Evolutionary conservation across 2,888 invertebrate genomes (phyloP).

Genomic region (Callyntrura guangdongensis): DNA sequence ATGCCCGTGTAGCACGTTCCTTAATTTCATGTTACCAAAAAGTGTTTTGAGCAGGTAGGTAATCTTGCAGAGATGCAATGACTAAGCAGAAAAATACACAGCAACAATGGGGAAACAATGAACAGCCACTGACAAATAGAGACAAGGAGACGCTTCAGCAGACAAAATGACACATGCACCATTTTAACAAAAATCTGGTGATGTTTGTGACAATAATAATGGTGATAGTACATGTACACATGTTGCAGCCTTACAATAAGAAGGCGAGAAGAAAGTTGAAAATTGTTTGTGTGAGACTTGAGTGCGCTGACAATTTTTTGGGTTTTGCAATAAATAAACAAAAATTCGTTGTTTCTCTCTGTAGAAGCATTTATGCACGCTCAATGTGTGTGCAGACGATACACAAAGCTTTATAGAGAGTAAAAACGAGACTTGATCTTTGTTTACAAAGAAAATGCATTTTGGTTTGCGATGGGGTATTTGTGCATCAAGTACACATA

Average conservation of each 20-base stretch:
- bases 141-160: constrained; percentile 41
- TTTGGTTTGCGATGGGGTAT: neutral
- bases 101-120: neutral
- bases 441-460: constrained; percentile 10
- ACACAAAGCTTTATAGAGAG: neutral
- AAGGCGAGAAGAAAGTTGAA: constrained; percentile 33
- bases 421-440: constrained; percentile 35
- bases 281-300: neutral
- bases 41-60: constrained; percentile 2
- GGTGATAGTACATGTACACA: neutral
- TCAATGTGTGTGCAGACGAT: neutral
- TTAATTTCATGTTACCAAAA: neutral
- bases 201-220: too few relatives aligned
- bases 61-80: constrained; percentile 9
- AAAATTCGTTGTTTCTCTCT: neutral
- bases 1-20: neutral
- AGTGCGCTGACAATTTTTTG: neutral
- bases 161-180: constrained; percentile 34
- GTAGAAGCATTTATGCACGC: neutral
- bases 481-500: neutral
- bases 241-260: too few relatives aligned
- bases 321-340: neutral
- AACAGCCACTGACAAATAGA: neutral
- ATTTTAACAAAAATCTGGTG: neutral
- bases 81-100: neutral